These are phyloP conservation scores for Tolmerus cingulatus DNA, from an alignment of 2,888 invertebrate species.

Conservation along the genomic window DNA sequence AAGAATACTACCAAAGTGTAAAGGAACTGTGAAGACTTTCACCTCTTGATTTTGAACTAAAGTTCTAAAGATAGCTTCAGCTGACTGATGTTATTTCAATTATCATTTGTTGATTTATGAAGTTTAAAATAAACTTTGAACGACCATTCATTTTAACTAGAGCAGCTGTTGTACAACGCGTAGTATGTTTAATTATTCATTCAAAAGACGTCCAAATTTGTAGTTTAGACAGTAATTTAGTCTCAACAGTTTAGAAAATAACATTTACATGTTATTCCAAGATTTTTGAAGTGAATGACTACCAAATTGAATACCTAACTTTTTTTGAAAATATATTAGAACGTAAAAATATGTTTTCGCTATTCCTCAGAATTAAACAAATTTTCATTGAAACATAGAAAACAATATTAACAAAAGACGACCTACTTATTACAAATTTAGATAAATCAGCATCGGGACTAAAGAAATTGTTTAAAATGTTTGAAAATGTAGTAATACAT, in stretches of 20 bases:
- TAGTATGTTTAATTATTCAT: not conserved
- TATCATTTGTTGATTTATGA: not conserved
- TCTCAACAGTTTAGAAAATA: not conserved
- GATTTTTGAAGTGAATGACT: too few relatives aligned
- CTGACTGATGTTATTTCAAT: not conserved
- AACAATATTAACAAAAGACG: too few relatives aligned
- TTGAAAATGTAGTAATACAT: too few relatives aligned
- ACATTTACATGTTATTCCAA: too few relatives aligned
- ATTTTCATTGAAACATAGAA: too few relatives aligned
- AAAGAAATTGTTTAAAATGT: too few relatives aligned
- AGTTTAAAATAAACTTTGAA: not conserved
- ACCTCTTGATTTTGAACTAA: not conserved
- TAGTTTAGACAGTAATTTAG: not conserved
- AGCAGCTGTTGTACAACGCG: not conserved
- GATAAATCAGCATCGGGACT: too few relatives aligned
- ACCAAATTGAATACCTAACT: too few relatives aligned
- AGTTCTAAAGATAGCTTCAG: not conserved
- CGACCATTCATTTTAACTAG: not conserved
- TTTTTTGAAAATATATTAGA: too few relatives aligned
- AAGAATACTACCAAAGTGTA: not conserved
- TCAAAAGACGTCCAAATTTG: not conserved
- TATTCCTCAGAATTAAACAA: too few relatives aligned
- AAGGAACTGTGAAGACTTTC: not conserved
- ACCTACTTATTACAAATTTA: too few relatives aligned
- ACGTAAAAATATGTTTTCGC: too few relatives aligned